A percentile compares a stretch with the other conserved stretches of the same genome.
Conservation (phyloP, 2,113 vertebrate species). For the Cololabis saira region DNA sequence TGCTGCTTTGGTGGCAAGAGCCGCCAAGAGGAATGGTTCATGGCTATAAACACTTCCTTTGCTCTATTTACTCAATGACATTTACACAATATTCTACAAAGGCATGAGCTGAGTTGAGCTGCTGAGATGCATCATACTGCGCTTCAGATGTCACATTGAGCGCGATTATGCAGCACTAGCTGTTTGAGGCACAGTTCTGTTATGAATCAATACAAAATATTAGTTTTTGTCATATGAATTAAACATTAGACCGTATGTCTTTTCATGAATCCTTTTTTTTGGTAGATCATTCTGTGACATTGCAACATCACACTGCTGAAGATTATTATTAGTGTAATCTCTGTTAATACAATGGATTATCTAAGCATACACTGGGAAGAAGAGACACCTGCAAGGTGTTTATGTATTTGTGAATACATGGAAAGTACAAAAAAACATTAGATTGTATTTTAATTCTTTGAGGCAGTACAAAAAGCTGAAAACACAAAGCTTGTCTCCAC, state of each 20-base stretch:
- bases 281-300: neutral
- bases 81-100: conserved; percentile 58
- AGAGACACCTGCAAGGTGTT: neutral
- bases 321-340: neutral
- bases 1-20: neutral
- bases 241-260: conserved; percentile 7
- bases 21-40: conserved; percentile 21
- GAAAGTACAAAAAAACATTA: neutral
- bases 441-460: no score
- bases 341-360: neutral
- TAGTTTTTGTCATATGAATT: conserved; percentile 20
- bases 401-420: no score
- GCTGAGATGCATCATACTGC: conserved; percentile 31
- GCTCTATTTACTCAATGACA: conserved; percentile 57
- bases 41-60: conserved; percentile 42
- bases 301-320: neutral
- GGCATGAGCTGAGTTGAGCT: conserved; percentile 52
- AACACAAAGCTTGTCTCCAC: no score
- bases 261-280: neutral
- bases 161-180: conserved; percentile 31
- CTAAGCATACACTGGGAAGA: neutral
- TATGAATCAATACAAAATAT: conserved; percentile 27
- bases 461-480: no score
- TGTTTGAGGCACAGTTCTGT: conserved; percentile 21
- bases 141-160: conserved; percentile 44